Percentiles rank a stretch among this genome's conserved stretches.
phyloP scores from a whole-genome alignment of 2,113 vertebrate species.

The Tautogolabrus adspersus region DNA sequence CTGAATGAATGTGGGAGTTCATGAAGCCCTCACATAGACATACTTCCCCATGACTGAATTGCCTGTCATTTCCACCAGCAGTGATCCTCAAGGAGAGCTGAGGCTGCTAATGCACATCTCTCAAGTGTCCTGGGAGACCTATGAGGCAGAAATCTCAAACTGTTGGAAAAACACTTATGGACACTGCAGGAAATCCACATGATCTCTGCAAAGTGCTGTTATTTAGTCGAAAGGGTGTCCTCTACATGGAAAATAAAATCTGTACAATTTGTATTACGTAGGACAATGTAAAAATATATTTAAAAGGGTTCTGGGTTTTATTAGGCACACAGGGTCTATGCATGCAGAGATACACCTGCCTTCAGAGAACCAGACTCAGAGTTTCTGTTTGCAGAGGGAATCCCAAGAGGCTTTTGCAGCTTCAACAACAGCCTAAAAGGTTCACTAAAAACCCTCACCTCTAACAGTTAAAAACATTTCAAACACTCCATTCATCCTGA shows the following conservation, averaged over 20 bases:
- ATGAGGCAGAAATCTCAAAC: slow-evolving; percentile 32
- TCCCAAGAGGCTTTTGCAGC: slow-evolving; percentile 12
- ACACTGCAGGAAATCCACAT: slow-evolving; percentile 25
- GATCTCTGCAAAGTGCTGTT: slow-evolving; percentile 1
- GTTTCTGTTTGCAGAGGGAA: slow-evolving; percentile 20
- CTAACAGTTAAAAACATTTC: not conserved
- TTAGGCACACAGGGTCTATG: not conserved
- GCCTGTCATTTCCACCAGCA: slow-evolving; percentile 53
- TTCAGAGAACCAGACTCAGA: not conserved
- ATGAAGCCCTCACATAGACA: slow-evolving; percentile 51
- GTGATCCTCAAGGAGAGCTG: slow-evolving; percentile 51
- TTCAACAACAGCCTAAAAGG: slow-evolving; percentile 33
- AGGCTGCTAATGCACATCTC: slow-evolving; percentile 75
- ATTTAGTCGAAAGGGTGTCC: slow-evolving; percentile 15
- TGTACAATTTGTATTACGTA: not conserved
- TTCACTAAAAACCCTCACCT: slow-evolving; percentile 22
- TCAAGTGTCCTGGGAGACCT: slow-evolving; percentile 52
- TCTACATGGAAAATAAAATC: not conserved
- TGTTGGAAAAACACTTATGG: slow-evolving; percentile 44
- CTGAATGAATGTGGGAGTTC: slow-evolving; percentile 39
- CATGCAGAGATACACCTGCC: not conserved
- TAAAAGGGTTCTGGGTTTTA: no score
- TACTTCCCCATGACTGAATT: slow-evolving; percentile 51
- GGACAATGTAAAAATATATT: not conserved
- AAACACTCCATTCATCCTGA: not conserved